Percentiles rank a stretch among this genome's conserved stretches.
phyloP scores from a whole-genome alignment of 2,113 vertebrate genomes.

The Trichomycterus rosablanca region DNA sequence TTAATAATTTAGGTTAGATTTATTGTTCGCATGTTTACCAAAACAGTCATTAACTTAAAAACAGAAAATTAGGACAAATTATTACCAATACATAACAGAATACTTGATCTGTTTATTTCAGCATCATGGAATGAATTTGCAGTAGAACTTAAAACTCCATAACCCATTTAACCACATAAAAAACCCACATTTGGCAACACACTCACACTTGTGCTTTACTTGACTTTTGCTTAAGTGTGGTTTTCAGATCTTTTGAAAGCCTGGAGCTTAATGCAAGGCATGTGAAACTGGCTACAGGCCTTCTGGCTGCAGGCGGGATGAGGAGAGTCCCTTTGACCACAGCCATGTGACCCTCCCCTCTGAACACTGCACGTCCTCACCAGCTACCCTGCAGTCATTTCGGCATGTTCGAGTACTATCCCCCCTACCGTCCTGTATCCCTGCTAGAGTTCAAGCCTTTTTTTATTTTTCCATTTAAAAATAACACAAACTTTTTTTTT shows the following conservation, averaged over 20 bases:
- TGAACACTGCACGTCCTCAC: conserved; percentile 26
- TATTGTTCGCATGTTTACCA: too few species aligned
- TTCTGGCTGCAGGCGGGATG: conserved; percentile 3
- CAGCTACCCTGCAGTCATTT: conserved; percentile 16
- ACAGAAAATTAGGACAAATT: neutral
- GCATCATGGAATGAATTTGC: neutral
- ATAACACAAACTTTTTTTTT: conserved; percentile 52
- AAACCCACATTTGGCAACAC: conserved; percentile 23
- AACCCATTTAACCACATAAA: neutral
- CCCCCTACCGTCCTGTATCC: conserved; percentile 4
- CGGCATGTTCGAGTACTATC: neutral
- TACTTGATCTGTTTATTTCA: neutral
- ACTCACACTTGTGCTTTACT: conserved; percentile 29
- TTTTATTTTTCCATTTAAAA: conserved; percentile 17
- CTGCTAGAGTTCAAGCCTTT: conserved; percentile 42
- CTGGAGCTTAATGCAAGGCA: conserved; percentile 20
- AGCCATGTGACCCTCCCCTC: conserved; percentile 33
- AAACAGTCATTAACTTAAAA: too few species aligned
- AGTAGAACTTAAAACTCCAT: too few species aligned
- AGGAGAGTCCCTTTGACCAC: conserved; percentile 36
- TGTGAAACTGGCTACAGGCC: conserved; percentile 12
- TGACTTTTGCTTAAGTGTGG: neutral
- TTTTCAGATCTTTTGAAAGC: conserved; percentile 6
- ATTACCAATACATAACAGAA: neutral
- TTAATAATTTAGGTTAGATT: too few species aligned